These are phyloP conservation scores for Apotomis turbidana DNA, from an alignment of 2,888 invertebrate species.

Conservation along the genomic window DNA sequence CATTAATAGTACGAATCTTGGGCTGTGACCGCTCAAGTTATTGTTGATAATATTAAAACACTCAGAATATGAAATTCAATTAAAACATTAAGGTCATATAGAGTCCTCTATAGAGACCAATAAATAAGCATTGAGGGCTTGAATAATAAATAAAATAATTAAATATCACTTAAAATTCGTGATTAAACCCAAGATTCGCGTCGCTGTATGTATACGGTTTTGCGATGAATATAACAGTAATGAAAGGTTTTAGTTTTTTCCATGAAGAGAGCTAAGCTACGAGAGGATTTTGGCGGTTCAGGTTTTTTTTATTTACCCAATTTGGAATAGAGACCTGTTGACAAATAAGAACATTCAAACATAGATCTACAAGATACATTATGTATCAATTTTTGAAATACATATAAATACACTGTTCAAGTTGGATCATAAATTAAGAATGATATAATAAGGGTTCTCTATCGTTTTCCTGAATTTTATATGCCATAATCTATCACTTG, in stretches of 20 bases:
- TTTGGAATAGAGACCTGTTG: constrained; percentile 41
- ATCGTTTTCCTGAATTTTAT: no score
- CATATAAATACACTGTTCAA: no score
- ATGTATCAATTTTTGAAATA: no score
- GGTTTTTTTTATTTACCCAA: constrained; percentile 38
- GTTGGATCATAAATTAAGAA: no score
- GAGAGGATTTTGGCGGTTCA: constrained; percentile 13
- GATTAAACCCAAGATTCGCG: background rate
- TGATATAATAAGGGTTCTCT: no score
- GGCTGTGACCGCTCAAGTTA: no score
- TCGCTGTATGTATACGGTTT: background rate
- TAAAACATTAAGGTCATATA: no score
- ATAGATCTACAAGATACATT: background rate
- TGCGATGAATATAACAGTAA: constrained; percentile 16
- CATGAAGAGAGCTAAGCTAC: constrained; percentile 32
- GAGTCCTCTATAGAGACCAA: no score
- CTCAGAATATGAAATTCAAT: no score
- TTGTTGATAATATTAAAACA: no score
- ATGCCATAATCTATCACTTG: no score
- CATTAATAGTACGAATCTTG: no score
- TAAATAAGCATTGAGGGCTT: background rate
- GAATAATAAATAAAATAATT: background rate
- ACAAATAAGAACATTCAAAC: constrained; percentile 39
- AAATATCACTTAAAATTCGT: background rate
- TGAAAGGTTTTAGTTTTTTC: background rate